Conservation (phyloP, 2,888 invertebrate genomes). For the Coleophora deauratella region DNA sequence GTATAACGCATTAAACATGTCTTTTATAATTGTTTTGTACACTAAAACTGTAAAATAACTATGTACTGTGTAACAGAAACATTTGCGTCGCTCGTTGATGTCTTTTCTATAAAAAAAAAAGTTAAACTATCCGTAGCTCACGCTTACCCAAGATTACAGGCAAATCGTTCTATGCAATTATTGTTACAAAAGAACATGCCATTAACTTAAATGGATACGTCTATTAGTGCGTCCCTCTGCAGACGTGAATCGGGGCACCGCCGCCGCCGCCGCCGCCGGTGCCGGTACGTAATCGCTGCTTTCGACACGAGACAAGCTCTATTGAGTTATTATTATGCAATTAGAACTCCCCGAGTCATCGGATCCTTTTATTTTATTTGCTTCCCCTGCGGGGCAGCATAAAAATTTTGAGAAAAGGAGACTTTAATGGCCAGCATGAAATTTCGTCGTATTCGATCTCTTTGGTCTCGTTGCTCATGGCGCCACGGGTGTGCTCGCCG, state of each 20-base stretch:
- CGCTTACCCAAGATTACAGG: not conserved
- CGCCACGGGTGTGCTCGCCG: slow-evolving; percentile 43
- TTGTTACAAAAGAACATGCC: not conserved
- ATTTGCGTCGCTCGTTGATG: slow-evolving; percentile 1
- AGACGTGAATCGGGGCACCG: too few relatives aligned
- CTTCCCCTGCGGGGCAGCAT: too few relatives aligned
- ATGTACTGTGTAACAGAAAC: slow-evolving; percentile 1
- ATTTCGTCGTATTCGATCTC: too few relatives aligned
- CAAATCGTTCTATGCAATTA: not conserved
- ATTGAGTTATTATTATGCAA: slow-evolving; percentile 70
- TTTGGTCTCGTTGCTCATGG: slow-evolving; percentile 20
- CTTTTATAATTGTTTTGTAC: too few relatives aligned
- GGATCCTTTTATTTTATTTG: too few relatives aligned
- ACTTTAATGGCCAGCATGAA: not conserved
- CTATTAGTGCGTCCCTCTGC: slow-evolving; percentile 4
- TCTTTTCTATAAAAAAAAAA: slow-evolving; percentile 5
- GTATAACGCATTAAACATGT: too few relatives aligned
- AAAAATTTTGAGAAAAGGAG: not conserved
- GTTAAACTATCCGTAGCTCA: not conserved
- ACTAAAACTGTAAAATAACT: too few relatives aligned
- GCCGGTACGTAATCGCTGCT: slow-evolving; percentile 29
- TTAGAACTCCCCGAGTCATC: slow-evolving; percentile 44
- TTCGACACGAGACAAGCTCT: slow-evolving; percentile 36
- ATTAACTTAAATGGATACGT: slow-evolving; percentile 7
- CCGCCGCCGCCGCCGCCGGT: not conserved